Conservation (phyloP, 2,797 vertebrate genomes). For the Notolabrus celidotus region DNA sequence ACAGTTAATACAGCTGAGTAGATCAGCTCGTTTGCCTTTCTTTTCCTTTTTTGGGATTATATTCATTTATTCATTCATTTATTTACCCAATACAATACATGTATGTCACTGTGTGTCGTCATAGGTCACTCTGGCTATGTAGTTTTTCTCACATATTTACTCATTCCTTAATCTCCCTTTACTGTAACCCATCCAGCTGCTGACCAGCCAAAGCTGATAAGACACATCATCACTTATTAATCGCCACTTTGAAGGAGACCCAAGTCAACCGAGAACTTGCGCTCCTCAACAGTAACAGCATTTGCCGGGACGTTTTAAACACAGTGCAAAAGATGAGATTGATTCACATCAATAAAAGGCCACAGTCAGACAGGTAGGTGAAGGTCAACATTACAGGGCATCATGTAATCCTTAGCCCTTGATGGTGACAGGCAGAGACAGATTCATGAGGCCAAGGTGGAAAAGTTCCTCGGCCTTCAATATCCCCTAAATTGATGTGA, state of each 20-base stretch:
- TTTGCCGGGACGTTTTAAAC: constrained; percentile 63
- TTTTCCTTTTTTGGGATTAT: too few relatives aligned
- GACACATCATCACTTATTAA: constrained; percentile 83
- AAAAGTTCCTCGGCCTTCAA: constrained; percentile 62
- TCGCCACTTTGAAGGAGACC: constrained; percentile 75
- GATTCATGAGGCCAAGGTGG: too few relatives aligned
- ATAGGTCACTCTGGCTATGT: too few relatives aligned
- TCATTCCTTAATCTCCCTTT: constrained; percentile 73
- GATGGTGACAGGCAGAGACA: too few relatives aligned
- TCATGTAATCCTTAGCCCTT: constrained; percentile 63
- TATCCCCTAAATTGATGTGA: constrained; percentile 70
- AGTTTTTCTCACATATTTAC: constrained; percentile 67
- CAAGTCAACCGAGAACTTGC: constrained; percentile 71
- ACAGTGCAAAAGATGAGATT: constrained; percentile 38
- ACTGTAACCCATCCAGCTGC: constrained; percentile 76
- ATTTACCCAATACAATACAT: too few relatives aligned
- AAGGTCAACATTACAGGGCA: constrained; percentile 67
- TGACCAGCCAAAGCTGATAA: constrained; percentile 70
- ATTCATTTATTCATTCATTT: too few relatives aligned
- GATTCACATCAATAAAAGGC: too few relatives aligned
- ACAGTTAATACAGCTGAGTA: too few relatives aligned
- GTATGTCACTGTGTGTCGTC: too few relatives aligned
- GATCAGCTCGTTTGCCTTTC: too few relatives aligned
- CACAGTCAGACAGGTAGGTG: constrained; percentile 72
- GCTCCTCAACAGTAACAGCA: constrained; percentile 75